These are phyloP conservation scores for Helogale parvula DNA, from an alignment of 2,113 vertebrate species.

Conservation along the genomic window DNA sequence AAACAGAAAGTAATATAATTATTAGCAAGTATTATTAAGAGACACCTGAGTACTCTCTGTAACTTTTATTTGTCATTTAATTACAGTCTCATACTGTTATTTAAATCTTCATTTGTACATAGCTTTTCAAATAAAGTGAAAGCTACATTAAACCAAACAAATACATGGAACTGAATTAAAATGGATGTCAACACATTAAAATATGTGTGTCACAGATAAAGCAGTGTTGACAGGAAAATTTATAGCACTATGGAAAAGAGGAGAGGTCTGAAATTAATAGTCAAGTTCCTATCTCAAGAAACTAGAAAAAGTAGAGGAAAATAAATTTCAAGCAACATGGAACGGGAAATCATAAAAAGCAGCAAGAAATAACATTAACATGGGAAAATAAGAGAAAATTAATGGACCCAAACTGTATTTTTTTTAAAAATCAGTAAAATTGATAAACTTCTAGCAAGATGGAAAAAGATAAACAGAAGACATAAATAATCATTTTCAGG, in stretches of 20 bases:
- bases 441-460: neutral
- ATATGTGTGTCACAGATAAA: neutral
- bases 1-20: neutral
- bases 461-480: neutral
- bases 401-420: neutral
- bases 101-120: neutral
- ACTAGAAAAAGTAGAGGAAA: neutral
- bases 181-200: neutral
- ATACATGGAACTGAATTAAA: neutral
- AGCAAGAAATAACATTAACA: neutral
- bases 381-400: neutral
- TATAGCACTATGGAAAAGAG: neutral
- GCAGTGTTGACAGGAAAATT: neutral
- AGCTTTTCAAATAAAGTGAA: neutral
- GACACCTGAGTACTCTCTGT: neutral
- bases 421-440: neutral
- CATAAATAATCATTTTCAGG: neutral
- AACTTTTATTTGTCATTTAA: neutral
- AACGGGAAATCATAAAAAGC: neutral
- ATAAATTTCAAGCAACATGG: neutral
- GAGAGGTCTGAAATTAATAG: neutral
- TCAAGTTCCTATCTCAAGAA: neutral
- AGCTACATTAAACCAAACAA: neutral
- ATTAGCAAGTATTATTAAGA: neutral
- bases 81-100: neutral